These are phyloP conservation scores for Ruditapes philippinarum DNA, from an alignment of 1,140 invertebrate species.

Conservation along the genomic window DNA sequence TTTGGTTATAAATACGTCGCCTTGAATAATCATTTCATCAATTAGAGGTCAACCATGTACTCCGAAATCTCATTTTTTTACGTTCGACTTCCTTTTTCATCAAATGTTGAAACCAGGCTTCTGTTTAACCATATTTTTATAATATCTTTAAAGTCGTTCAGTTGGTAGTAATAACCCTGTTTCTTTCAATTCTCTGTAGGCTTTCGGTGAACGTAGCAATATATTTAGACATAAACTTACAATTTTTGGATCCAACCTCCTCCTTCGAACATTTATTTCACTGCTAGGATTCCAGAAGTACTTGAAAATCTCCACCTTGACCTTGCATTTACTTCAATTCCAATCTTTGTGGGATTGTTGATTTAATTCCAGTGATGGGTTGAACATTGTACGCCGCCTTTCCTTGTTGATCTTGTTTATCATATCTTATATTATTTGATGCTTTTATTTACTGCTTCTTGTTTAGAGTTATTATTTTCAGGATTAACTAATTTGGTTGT, in stretches of 20 bases:
- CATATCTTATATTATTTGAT: no score
- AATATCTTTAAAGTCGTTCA: background rate
- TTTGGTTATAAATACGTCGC: constrained; percentile 42
- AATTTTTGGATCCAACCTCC: constrained; percentile 45
- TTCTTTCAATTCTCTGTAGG: background rate
- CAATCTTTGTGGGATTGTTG: background rate
- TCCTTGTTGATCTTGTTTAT: no score
- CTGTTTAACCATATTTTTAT: constrained; percentile 5
- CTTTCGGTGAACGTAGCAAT: background rate
- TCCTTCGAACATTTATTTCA: constrained; percentile 6
- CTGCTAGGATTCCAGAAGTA: constrained; percentile 55
- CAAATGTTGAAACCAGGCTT: constrained; percentile 16
- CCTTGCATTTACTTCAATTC: background rate
- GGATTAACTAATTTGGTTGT: background rate
- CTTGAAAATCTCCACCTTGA: constrained; percentile 5
- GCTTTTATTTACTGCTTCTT: background rate
- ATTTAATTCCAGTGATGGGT: background rate
- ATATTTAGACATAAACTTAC: constrained; percentile 49
- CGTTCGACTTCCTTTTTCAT: constrained; percentile 37
- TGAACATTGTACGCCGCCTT: no score
- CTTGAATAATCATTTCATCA: constrained; percentile 62
- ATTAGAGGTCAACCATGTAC: constrained; percentile 41
- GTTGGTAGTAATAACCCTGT: background rate
- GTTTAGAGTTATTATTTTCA: background rate
- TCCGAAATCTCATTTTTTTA: constrained; percentile 42